phyloP scores from a whole-genome alignment of 2,797 vertebrate genomes.

The Enteromius radiatus region DNA sequence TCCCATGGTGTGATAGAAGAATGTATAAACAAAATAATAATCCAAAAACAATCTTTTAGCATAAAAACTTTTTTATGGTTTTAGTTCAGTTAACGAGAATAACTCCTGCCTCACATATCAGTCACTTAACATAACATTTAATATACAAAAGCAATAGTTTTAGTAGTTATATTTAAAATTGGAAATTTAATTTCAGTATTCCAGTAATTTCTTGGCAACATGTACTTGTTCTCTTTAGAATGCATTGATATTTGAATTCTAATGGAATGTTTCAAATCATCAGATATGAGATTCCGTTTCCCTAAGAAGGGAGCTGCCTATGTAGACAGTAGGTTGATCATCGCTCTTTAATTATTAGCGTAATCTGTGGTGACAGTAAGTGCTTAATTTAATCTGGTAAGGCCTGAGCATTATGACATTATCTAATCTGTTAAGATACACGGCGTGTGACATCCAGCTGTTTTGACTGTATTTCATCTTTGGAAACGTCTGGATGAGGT shows the following conservation, averaged over 20 bases:
- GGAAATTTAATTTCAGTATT: background rate
- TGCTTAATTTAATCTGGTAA: background rate
- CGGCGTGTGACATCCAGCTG: background rate
- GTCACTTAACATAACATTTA: background rate
- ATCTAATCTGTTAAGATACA: background rate
- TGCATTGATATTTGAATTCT: background rate
- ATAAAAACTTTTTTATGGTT: no score
- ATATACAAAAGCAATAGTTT: background rate
- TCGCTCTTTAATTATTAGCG: background rate
- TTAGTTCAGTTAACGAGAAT: background rate
- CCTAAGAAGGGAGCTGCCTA: background rate
- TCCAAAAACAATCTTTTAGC: no score
- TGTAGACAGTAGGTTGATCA: background rate
- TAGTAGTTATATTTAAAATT: background rate
- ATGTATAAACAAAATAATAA: no score
- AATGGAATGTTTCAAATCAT: background rate
- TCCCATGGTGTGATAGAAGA: no score
- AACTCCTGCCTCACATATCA: background rate
- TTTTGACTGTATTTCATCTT: conserved; percentile 16
- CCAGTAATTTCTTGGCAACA: background rate
- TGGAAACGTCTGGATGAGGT: background rate
- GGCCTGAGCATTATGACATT: background rate
- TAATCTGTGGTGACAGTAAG: conserved; percentile 6
- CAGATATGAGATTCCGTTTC: background rate
- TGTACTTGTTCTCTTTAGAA: background rate